Conservation (phyloP, 37 sponge, comb jelly and placozoan species). For the Bolinopsis microptera region DNA sequence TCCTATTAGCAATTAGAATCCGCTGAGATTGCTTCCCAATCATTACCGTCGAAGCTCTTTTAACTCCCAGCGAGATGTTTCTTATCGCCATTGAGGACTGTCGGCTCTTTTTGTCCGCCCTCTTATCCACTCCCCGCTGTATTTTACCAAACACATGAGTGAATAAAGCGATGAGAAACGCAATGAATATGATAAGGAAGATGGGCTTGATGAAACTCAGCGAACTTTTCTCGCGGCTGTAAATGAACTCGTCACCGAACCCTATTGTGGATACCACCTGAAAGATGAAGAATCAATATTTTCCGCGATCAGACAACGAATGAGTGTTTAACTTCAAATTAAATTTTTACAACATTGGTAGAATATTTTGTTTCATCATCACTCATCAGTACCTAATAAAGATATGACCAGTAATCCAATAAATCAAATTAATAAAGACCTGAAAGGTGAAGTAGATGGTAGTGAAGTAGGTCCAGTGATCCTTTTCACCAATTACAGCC, state of each 20-base stretch:
- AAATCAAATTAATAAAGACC: too few species aligned
- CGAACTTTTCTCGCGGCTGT: neutral
- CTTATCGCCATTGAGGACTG: neutral
- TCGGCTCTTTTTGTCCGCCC: neutral
- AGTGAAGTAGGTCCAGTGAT: neutral
- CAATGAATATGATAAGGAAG: neutral
- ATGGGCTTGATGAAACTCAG: neutral
- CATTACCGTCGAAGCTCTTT: neutral
- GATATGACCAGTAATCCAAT: too few species aligned
- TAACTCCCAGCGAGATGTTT: neutral
- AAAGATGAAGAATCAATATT: too few species aligned
- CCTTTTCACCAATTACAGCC: neutral
- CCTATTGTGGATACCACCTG: neutral
- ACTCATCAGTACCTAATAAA: too few species aligned
- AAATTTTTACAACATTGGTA: too few species aligned
- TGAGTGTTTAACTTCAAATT: too few species aligned
- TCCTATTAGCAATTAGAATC: too few species aligned
- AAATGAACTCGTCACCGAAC: neutral
- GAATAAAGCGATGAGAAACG: constrained; percentile 32
- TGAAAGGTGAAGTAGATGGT: neutral
- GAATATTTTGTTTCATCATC: too few species aligned
- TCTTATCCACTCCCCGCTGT: neutral
- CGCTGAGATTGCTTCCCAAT: too few species aligned
- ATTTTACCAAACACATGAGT: constrained; percentile 22
- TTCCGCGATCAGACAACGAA: too few species aligned